Base-by-base conservation (phyloP, 2,797 vertebrate species). In the Phaenicophaeus curvirostris region DNA sequence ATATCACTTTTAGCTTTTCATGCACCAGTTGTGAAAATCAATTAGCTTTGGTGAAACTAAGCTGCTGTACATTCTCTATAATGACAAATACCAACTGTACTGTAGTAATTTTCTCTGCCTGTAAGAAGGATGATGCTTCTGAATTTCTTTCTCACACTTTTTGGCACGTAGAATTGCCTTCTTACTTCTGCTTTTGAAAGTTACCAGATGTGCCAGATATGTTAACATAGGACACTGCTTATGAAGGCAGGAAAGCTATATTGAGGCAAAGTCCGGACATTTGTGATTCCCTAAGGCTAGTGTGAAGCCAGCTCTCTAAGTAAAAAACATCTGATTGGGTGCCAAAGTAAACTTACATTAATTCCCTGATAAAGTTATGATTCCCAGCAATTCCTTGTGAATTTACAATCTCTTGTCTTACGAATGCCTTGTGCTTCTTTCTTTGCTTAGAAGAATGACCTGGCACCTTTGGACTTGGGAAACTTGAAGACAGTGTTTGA, bases 11-110 rank as follows among this genome's bases (percentile, higher is more conserved):
- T 89, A 93, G 86, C 66, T 39, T 95, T 96, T 92, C 78, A 92
- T 93, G 63, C 46, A 91, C 78, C 94, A 97, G 90, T 95, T 97
- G 96, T 97, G 97, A 95, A 97, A 98, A 98, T 97, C 97, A 97
- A 95, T 98, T 97, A 96, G 92, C 59, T 62, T 44, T 81, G 68
- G 94, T 92, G 75, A 97, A 98, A 95, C 55, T 50, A 67, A 96
- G 87, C 81, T 93, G 82, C 57, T 85, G 53, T 41, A 63, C 90
- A 72, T 93, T 96, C 96, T 96, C 88, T 89, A 41, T 94, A 97
- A 97, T 80, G 87, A 97, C 93, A 97, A 96, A 81, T 93, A 93
- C 73, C 95, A 96, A 97, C 66, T 94, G 89, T 15, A 24, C 20
- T 74, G 82, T 75, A 77, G 86, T 80, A 91, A 86, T 97, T 96